Percentiles rank a stretch among this genome's conserved stretches.
phyloP scores from a whole-genome alignment of 2,888 invertebrate genomes.

The Spisula solida region DNA sequence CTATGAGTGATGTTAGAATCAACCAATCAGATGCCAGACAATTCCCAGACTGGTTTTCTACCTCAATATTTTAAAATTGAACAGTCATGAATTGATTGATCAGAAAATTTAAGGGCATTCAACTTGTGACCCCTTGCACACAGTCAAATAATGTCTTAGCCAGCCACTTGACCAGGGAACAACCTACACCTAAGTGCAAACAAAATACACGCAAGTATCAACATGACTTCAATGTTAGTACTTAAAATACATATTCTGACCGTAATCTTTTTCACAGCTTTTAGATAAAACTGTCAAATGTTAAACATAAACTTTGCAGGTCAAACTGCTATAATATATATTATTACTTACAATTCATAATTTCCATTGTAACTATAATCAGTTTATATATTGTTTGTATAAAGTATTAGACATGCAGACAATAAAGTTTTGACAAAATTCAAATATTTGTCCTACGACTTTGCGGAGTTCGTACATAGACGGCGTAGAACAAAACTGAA shows the following conservation, averaged over 20 bases:
- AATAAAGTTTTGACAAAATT: conserved; percentile 15
- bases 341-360: background rate
- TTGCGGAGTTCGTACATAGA: background rate
- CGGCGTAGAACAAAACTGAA: too few species aligned
- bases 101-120: background rate
- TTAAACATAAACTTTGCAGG: conserved; percentile 20
- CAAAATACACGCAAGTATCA: background rate
- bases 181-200: background rate
- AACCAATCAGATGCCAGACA: too few species aligned
- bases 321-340: conserved; percentile 13
- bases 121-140: background rate
- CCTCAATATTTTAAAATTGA: too few species aligned
- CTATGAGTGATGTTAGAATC: too few species aligned
- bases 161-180: conserved; percentile 18
- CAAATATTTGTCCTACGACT: background rate
- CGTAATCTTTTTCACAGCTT: conserved; percentile 1
- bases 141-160: conserved; percentile 6
- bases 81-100: background rate
- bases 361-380: conserved; percentile 6
- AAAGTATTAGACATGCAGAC: background rate
- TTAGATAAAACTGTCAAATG: background rate
- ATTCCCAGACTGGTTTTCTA: too few species aligned
- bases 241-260: background rate
- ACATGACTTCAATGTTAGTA: background rate
- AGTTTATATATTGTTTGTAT: conserved; percentile 12